Evolutionary conservation across 2,797 vertebrate species (phyloP).

Genomic region (Cygnus olor): DNA sequence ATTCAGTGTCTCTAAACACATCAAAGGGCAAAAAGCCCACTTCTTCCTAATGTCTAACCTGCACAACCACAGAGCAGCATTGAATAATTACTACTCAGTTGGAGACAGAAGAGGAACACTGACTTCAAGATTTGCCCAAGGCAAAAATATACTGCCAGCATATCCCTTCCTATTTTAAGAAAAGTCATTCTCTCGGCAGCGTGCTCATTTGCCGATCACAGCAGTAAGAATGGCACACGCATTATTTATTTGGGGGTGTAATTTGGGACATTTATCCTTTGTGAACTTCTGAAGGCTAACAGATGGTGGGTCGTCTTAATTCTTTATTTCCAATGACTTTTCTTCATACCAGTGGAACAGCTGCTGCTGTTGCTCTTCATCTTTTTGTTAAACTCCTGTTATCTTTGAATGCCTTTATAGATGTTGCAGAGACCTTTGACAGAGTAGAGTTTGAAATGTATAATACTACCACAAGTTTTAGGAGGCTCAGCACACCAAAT

Average conservation of each 20-base stretch:
- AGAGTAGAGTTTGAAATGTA: background rate
- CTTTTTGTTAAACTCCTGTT: background rate
- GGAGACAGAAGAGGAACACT: background rate
- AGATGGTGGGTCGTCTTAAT: background rate
- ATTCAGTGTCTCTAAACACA: background rate
- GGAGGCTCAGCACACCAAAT: background rate
- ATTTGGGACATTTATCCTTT: background rate
- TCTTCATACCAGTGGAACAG: background rate
- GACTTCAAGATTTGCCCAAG: background rate
- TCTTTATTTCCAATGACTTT: background rate
- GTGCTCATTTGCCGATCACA: background rate
- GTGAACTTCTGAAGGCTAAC: background rate
- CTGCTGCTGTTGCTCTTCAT: background rate
- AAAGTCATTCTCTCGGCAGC: background rate
- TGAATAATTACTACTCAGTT: background rate
- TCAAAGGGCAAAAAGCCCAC: background rate
- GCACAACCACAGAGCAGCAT: background rate
- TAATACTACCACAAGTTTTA: background rate
- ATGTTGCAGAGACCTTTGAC: background rate
- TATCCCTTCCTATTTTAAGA: background rate
- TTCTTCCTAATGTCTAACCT: background rate
- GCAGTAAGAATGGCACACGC: background rate
- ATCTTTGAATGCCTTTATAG: background rate
- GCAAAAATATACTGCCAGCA: background rate
- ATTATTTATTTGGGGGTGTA: background rate